Percentiles rank a stretch among this genome's conserved stretches.
Evolutionary conservation across 2,888 invertebrate genomes (phyloP).

Genomic region (Pterostichus madidus): DNA sequence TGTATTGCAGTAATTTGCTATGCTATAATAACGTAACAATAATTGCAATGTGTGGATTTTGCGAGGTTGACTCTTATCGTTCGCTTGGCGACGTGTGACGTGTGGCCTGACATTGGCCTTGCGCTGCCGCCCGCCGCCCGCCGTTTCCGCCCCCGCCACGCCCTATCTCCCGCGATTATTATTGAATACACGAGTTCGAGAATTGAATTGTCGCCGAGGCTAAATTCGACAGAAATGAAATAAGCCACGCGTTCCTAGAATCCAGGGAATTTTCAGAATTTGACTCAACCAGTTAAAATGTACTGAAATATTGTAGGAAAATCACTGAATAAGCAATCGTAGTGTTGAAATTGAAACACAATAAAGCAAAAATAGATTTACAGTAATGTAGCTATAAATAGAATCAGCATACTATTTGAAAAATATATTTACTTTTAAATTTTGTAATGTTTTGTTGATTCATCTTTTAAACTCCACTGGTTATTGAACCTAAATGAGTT

Average conservation of each 20-base stretch:
- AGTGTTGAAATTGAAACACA: too few species aligned
- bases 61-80: slow-evolving; percentile 6
- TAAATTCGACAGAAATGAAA: slow-evolving; percentile 16
- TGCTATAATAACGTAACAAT: too few species aligned
- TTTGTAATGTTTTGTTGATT: too few species aligned
- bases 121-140: slow-evolving; percentile 1
- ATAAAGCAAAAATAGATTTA: too few species aligned
- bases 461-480: too few species aligned
- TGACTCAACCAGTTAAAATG: slow-evolving; percentile 2
- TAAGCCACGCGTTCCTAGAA: background rate
- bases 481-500: too few species aligned
- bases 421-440: too few species aligned
- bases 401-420: too few species aligned
- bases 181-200: slow-evolving; percentile 32
- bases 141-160: background rate
- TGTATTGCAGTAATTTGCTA: too few species aligned
- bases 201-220: slow-evolving; percentile 14
- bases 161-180: background rate
- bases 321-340: too few species aligned
- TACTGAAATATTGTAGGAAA: too few species aligned
- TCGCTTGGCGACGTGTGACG: slow-evolving; percentile 9
- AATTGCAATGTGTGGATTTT: background rate
- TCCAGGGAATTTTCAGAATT: background rate
- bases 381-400: too few species aligned
- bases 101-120: slow-evolving; percentile 42